These are phyloP conservation scores for Macrobrachium rosenbergii DNA, from an alignment of 1,140 invertebrate species.

Conservation along the genomic window DNA sequence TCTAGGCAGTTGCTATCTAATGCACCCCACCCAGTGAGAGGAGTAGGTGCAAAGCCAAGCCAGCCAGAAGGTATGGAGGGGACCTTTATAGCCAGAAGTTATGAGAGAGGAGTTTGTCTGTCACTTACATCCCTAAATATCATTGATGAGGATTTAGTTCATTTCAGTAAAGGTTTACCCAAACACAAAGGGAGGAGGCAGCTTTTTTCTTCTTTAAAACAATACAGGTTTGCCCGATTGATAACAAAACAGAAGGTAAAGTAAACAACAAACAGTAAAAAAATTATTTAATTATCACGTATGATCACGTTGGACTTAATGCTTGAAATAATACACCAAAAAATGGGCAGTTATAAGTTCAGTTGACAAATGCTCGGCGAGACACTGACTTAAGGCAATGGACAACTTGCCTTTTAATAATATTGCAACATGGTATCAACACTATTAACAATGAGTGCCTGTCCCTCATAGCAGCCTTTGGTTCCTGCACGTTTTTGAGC, in stretches of 20 bases:
- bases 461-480: constrained; percentile 23
- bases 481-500: constrained; percentile 10
- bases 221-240: background rate
- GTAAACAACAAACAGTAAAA: constrained; percentile 38
- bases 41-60: no score
- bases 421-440: constrained; percentile 46
- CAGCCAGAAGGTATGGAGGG: no score
- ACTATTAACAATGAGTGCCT: constrained; percentile 10
- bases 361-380: constrained; percentile 56
- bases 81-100: no score
- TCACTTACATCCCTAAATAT: no score
- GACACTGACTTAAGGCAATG: constrained; percentile 58
- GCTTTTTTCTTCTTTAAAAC: background rate
- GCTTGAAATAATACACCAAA: constrained; percentile 62
- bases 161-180: background rate
- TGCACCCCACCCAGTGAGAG: no score
- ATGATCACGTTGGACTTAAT: constrained; percentile 59
- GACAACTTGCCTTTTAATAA: constrained; percentile 51
- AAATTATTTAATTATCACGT: constrained; percentile 64
- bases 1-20: no score
- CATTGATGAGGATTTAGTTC: no score
- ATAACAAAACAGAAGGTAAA: background rate
- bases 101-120: no score
- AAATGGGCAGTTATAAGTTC: constrained; percentile 59
- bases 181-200: background rate